Base-by-base conservation (phyloP, 1,140 invertebrate species). In the Pseudomyrmex flavicornis region DNA sequence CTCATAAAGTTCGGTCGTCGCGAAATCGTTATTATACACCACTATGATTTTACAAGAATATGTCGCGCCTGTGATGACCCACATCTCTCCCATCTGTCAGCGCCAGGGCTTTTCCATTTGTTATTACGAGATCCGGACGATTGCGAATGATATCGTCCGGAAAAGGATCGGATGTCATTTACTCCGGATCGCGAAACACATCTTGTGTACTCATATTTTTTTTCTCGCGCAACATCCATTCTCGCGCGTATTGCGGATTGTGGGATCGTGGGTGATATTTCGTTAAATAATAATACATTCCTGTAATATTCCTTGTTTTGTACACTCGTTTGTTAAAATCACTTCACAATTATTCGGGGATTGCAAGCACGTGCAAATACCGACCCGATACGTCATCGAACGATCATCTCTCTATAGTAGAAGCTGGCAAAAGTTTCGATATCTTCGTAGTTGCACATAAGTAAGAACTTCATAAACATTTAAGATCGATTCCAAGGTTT, bases 1-100 rank as follows among this genome's bases (percentile, higher is more conserved):
- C 58, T 48, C 50, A 46, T 35, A 56, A 59, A 44, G 61, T 13
- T n/a, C 35, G 17, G 54, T 35, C 12, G 58, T 12, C 66, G 48
- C 63, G 20, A 84, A 86, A 86, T 85, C 70, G 76, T 86, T 75
- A 70, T 86, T 86, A 86, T 68, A 46, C 59, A 54, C 59, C 20
- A 58, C 59, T 20, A 58, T 20, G 59, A 80, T 84, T 75, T 85
- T 68, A 26, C 63, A 44, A 46, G 61, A 46, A 86, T 85, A 72
- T 77, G 17, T 72, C 70, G 20, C 58, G 44, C 22, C 46, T 22
- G 17, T 17, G 17, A 17, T 17, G 72, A 66, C 44, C 61, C 17
- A 61, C 35, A 52, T 76, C 61, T 65, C 54, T 50, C 63, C 20
- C 5, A 22, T 26, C 74, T 69, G 66, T 77, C 59, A 77, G 20